A percentile compares a stretch with the other conserved stretches of the same genome.
These are phyloP conservation scores for Liasis olivaceus DNA, from an alignment of 2,797 vertebrate species.

Conservation along the genomic window DNA sequence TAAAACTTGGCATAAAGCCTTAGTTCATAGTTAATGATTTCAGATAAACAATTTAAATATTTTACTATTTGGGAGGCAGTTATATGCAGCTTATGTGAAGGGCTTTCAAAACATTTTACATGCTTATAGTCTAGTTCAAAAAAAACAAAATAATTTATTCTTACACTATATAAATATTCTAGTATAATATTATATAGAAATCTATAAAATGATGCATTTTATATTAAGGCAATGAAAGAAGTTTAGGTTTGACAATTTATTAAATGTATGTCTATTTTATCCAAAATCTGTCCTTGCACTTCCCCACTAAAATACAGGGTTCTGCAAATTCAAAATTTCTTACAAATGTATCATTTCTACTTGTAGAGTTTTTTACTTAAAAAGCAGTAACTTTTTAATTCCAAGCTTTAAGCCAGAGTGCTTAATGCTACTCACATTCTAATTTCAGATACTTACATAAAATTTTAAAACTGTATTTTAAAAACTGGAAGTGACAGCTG, in stretches of 20 bases:
- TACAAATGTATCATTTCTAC: neutral
- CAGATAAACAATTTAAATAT: neutral
- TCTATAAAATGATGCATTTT: neutral
- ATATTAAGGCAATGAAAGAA: neutral
- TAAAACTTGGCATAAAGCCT: no score
- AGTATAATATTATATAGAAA: neutral
- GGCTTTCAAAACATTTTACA: neutral
- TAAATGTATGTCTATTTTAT: neutral
- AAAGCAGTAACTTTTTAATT: neutral
- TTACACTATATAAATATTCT: neutral
- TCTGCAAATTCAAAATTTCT: neutral
- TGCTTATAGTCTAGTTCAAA: neutral
- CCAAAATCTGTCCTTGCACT: neutral
- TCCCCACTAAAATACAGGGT: neutral
- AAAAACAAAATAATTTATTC: neutral
- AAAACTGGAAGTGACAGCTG: no score
- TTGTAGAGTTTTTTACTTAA: neutral
- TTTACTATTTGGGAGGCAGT: no score
- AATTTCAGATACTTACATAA: neutral
- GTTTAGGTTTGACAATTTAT: neutral
- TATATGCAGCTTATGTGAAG: no score
- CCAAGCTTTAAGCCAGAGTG: neutral
- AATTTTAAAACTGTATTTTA: neutral
- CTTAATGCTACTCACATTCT: no score
- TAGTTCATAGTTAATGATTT: neutral